Evolutionary conservation across 1,140 invertebrate species (phyloP).

Genomic region (Orchesella cincta): DNA sequence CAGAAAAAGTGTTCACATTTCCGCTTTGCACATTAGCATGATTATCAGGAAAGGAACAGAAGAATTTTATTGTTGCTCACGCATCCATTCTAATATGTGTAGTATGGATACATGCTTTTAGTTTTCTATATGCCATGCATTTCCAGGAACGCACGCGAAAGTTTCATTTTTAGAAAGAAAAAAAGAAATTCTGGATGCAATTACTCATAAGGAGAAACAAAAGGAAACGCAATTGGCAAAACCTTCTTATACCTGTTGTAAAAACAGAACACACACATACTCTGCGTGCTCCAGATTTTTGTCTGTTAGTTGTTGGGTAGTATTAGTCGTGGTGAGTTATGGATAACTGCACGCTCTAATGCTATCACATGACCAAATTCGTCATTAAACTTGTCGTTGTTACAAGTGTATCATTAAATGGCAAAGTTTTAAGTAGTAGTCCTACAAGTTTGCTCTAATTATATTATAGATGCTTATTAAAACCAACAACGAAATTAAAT

Average conservation of each 20-base stretch:
- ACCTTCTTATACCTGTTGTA: neutral
- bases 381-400: too few species aligned
- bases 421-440: too few species aligned
- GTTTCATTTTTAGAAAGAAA: neutral
- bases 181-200: neutral
- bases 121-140: too few species aligned
- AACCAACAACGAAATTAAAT: too few species aligned
- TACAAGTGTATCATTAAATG: too few species aligned
- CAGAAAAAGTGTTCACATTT: neutral
- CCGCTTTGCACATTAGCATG: constrained; percentile 16
- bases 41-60: constrained; percentile 14
- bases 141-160: constrained; percentile 13
- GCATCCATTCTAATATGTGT: neutral
- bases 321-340: too few species aligned
- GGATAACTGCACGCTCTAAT: too few species aligned
- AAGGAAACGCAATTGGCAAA: neutral
- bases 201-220: neutral
- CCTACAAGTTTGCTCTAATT: too few species aligned
- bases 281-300: neutral
- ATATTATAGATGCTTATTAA: too few species aligned
- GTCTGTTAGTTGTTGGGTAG: neutral
- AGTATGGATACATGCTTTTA: too few species aligned
- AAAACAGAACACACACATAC: neutral
- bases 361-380: too few species aligned
- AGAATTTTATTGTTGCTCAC: constrained; percentile 2